These are phyloP conservation scores for Drosophila rhopaloa DNA, from an alignment of 1,140 invertebrate species.

Conservation along the genomic window DNA sequence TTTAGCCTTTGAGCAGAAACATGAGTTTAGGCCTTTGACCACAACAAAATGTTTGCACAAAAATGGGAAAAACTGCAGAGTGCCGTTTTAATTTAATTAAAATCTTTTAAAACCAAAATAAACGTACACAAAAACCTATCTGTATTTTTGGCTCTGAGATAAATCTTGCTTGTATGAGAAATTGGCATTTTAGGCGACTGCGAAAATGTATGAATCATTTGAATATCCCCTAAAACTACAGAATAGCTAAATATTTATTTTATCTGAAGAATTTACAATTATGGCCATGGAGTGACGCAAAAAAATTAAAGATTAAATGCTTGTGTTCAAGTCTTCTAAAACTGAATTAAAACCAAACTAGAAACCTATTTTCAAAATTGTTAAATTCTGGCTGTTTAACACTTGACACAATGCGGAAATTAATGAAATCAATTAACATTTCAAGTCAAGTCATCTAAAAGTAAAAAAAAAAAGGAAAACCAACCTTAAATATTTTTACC, in stretches of 20 bases:
- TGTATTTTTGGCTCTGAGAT: neutral
- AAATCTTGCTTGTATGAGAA: neutral
- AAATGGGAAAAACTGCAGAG: neutral
- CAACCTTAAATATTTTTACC: slow-evolving; percentile 23
- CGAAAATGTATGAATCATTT: too few relatives aligned
- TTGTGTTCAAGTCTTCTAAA: too few relatives aligned
- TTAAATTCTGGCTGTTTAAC: neutral
- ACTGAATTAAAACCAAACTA: too few relatives aligned
- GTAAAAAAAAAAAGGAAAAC: neutral
- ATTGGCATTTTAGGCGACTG: too few relatives aligned
- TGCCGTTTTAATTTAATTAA: too few relatives aligned
- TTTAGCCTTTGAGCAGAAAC: neutral
- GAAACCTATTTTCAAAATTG: too few relatives aligned
- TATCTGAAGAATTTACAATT: too few relatives aligned
- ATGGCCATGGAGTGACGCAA: too few relatives aligned
- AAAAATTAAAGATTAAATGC: too few relatives aligned
- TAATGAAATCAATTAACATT: slow-evolving; percentile 1
- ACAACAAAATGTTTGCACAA: neutral
- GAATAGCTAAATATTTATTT: too few relatives aligned
- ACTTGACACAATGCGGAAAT: neutral
- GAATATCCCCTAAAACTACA: too few relatives aligned
- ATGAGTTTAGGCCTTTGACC: neutral
- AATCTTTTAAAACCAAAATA: neutral
- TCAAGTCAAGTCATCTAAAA: neutral
- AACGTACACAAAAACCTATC: neutral